These are phyloP conservation scores for Bufotes viridis DNA, from an alignment of 2,797 vertebrate genomes.

Conservation along the genomic window DNA sequence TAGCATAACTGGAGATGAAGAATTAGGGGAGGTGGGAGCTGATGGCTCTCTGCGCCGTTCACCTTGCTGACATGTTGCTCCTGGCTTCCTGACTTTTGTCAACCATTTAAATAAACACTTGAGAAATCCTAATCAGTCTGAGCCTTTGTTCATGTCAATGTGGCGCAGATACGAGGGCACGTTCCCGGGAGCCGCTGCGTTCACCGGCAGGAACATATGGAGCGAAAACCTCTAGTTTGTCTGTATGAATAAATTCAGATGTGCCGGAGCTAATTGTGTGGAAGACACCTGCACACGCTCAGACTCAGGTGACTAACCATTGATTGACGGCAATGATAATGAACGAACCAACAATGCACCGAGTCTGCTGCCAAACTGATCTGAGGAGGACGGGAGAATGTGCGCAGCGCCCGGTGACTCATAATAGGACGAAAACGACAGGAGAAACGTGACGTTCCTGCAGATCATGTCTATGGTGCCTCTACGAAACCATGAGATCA, in stretches of 20 bases:
- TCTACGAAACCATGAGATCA: background rate
- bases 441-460: background rate
- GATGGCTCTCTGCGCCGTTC: background rate
- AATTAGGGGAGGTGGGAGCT: background rate
- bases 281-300: constrained; percentile 45
- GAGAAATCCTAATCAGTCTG: constrained; percentile 34
- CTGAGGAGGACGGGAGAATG: background rate
- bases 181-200: background rate
- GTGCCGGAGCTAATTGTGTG: constrained; percentile 41
- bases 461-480: background rate
- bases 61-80: constrained; percentile 41
- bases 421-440: background rate
- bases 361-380: background rate
- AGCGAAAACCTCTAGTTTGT: constrained; percentile 12
- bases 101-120: constrained; percentile 52
- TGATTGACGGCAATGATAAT: constrained; percentile 29
- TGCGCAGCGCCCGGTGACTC: background rate
- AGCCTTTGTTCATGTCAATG: constrained; percentile 38
- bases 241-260: constrained; percentile 50
- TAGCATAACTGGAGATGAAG: constrained; percentile 32
- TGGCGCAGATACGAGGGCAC: background rate
- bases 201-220: constrained; percentile 40
- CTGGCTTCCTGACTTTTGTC: constrained; percentile 37
- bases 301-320: constrained; percentile 36
- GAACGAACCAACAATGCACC: constrained; percentile 12